Evolutionary conservation across 1,140 invertebrate genomes (phyloP), one percentile per base, ranked within the genome.

Genomic region (Mesaphorura yosii): DNA sequence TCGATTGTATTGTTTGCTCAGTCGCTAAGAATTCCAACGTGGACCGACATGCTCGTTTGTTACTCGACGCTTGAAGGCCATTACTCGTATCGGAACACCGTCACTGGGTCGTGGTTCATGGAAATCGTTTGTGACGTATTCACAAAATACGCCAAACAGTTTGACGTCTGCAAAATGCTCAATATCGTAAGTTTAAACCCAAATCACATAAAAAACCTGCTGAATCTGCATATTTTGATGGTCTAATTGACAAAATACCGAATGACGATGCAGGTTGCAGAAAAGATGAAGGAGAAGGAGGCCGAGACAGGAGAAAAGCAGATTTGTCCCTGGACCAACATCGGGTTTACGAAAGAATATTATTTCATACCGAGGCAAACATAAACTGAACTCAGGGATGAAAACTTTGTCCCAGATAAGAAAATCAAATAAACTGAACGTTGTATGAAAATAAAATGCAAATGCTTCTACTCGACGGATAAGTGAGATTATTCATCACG

Each of bases 101-200:
- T 63, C n/a, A n/a, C n/a, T 25, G 85, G 84, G 17, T 81, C 80
- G 49, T 86, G 83, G 80, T 85, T 82, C 64, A 80, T 87, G 46
- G 79, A 84, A 65, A 72, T 75, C 51, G 69, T 87, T 45, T 86
- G 83, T 66, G 71, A 81, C 62, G 73, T 80, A 53, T 83, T 87
- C 65, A 83, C 82, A 68, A 72, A 77, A 42, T 68, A 78, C 63
- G 82, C n/a, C 7, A 41, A 41, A 19, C 6, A 6, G n/a, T 19
- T 10, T 6, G 39, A 41, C 22, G 22, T 41, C 6, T 7, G 6
- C 39, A 41, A 41, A 41, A 6, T 41, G n/a, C 39, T 41, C n/a
- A n/a, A n/a, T n/a, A n/a, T n/a, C n/a, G n/a, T n/a, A n/a, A n/a
- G n/a, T n/a, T n/a, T n/a, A n/a, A 10, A 10, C 7, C 39, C 7